Conservation (phyloP, 2,888 invertebrate genomes). For the Perithous albicinctus region DNA sequence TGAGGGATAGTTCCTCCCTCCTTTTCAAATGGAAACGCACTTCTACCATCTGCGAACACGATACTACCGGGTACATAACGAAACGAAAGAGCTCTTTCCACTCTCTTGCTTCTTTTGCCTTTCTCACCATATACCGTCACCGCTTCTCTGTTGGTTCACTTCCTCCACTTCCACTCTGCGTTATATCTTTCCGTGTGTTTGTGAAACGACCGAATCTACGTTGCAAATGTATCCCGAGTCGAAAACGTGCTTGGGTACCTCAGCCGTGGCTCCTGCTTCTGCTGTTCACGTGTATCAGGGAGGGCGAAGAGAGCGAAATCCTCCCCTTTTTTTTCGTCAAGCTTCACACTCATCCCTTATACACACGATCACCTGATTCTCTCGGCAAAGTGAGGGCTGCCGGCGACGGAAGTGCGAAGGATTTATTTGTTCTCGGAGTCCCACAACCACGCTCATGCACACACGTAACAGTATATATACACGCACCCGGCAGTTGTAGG, state of each 20-base stretch:
- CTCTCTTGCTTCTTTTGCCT: background rate
- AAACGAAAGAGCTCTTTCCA: background rate
- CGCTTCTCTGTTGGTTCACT: constrained; percentile 8
- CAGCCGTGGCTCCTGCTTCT: constrained; percentile 6
- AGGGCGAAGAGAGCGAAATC: constrained; percentile 22
- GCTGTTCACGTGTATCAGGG: background rate
- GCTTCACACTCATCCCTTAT: constrained; percentile 1
- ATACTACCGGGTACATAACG: constrained; percentile 27
- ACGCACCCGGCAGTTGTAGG: background rate
- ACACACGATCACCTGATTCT: constrained; percentile 32
- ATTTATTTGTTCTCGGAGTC: constrained; percentile 59
- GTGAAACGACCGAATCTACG: constrained; percentile 48
- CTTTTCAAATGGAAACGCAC: constrained; percentile 41
- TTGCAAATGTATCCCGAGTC: constrained; percentile 34
- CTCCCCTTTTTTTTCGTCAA: background rate
- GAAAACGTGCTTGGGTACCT: too few relatives aligned
- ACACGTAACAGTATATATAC: background rate
- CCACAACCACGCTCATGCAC: constrained; percentile 25
- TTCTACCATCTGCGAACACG: constrained; percentile 32
- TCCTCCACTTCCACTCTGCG: constrained; percentile 43
- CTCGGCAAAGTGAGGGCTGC: constrained; percentile 18
- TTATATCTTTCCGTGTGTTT: constrained; percentile 47
- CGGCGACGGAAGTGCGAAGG: constrained; percentile 28
- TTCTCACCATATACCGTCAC: background rate
- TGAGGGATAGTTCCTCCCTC: constrained; percentile 29